Conservation (phyloP, 2,113 vertebrate genomes). For the Gavia stellata region DNA sequence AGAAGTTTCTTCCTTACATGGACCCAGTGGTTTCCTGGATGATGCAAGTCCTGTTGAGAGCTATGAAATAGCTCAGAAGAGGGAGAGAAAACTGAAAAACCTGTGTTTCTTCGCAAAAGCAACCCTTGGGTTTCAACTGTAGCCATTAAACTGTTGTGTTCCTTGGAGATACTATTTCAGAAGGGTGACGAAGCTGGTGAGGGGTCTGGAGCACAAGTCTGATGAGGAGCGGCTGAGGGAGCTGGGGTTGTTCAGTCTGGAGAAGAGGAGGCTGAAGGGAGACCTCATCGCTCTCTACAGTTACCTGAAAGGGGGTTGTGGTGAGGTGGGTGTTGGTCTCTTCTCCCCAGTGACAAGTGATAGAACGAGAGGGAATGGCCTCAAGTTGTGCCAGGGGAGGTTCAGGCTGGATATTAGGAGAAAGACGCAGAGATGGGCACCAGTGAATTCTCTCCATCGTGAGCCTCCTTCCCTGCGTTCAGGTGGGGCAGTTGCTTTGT, state of each 20-base stretch:
- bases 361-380: too few relatives aligned
- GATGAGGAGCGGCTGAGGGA: too few relatives aligned
- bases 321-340: too few relatives aligned
- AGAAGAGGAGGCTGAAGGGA: too few relatives aligned
- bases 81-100: not conserved
- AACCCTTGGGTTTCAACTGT: not conserved
- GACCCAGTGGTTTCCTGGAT: not conserved
- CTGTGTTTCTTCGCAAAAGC: not conserved
- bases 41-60: not conserved
- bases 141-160: not conserved
- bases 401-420: too few relatives aligned
- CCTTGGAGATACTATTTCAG: not conserved
- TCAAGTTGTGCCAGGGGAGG: too few relatives aligned
- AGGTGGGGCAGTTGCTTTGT: not conserved
- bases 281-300: too few relatives aligned
- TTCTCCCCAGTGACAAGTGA: too few relatives aligned
- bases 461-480: not conserved
- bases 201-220: too few relatives aligned
- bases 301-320: too few relatives aligned
- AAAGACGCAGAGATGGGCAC: not conserved
- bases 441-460: rapidly evolving
- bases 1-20: not conserved
- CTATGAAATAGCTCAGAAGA: not conserved
- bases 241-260: too few relatives aligned
- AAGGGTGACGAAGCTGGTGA: too few relatives aligned